A percentile compares a stretch with the other conserved stretches of the same genome.
Evolutionary conservation across 2,797 vertebrate species (phyloP).

Genomic region (Okamejei kenojei): DNA sequence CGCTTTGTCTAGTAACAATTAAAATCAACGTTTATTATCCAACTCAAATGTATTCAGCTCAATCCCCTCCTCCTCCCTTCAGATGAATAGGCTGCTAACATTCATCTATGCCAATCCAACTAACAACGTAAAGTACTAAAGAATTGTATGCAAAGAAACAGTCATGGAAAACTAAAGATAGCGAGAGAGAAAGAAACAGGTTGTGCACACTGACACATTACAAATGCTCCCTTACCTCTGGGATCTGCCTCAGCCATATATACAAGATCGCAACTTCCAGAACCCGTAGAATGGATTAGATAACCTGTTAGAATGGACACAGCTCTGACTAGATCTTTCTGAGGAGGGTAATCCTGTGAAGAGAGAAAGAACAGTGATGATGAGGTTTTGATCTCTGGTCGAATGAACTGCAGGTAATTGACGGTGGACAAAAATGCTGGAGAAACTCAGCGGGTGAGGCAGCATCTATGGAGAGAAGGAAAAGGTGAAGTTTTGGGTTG

Average conservation of each 20-base stretch:
- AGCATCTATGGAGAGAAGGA: too few relatives aligned
- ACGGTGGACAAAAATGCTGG: too few relatives aligned
- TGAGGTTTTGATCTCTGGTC: not conserved
- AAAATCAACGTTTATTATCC: not conserved
- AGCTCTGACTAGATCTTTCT: conserved; percentile 59
- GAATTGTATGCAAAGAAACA: not conserved
- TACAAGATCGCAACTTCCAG: conserved; percentile 63
- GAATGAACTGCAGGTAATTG: too few relatives aligned
- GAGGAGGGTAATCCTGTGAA: conserved; percentile 59
- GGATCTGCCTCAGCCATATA: conserved; percentile 77
- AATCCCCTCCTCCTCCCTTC: not conserved
- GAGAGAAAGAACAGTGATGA: not conserved
- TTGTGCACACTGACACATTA: not conserved
- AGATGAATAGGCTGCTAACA: not conserved
- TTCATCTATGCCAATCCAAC: not conserved
- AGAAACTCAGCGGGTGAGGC: too few relatives aligned
- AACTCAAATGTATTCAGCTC: not conserved
- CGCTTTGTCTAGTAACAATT: not conserved
- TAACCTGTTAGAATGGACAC: conserved; percentile 71
- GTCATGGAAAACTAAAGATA: not conserved
- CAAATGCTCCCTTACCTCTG: conserved; percentile 55
- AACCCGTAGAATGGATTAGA: conserved; percentile 58
- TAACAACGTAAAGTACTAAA: not conserved
- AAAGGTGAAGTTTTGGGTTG: too few relatives aligned
- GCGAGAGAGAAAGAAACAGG: not conserved